Base-by-base conservation (phyloP, 2,888 invertebrate species). In the Cataglyphis cursor region DNA sequence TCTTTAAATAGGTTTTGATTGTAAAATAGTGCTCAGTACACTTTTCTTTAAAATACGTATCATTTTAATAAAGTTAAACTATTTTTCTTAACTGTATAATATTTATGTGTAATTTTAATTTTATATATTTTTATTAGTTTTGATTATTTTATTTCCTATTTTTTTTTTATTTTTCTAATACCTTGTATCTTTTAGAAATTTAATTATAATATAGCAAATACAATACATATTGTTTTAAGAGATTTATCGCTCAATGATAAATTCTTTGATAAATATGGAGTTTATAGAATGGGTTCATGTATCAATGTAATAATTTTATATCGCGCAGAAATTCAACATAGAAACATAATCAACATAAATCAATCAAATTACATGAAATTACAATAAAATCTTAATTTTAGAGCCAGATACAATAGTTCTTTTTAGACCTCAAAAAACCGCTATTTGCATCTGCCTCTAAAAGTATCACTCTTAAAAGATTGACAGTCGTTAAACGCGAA, bases 401-500 rank as follows among this genome's bases (percentile, higher is more conserved):
- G 1, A 44, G 28, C 5, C 57, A 24, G 0, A n/a, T 44, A 31
- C 5, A 8, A 65, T 8, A 24, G 8, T 75, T 10, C 9, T 65
- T 15, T 38, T 64, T 35, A 38, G 15, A 24, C 6, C 24, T 0
- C 8, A 24, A 59, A 70, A 70, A 31, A 0, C 12, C 38, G 10
- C 44, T 51, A 66, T 51, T 51, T 24, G 44, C 24, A 44, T 78
- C 35, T 24, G 24, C 5, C 18, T 0, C 9, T 59, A 59, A 31
- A 59, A 21, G 10, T 35, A 78, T 78, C 31, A 5, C 15, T 18
- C 59, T 59, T 48, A 59, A 80, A 35, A 48, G 59, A 80, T 44
- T 48, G 24, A 72, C 72, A 35, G 44, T 72, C 72, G 24, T 72
- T 80, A 72, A 72, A 3, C 48, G 76, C 68, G 74, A 48, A 24